These are phyloP conservation scores for Potamarius usumacintae DNA, from an alignment of 2,113 vertebrate species.

Conservation along the genomic window DNA sequence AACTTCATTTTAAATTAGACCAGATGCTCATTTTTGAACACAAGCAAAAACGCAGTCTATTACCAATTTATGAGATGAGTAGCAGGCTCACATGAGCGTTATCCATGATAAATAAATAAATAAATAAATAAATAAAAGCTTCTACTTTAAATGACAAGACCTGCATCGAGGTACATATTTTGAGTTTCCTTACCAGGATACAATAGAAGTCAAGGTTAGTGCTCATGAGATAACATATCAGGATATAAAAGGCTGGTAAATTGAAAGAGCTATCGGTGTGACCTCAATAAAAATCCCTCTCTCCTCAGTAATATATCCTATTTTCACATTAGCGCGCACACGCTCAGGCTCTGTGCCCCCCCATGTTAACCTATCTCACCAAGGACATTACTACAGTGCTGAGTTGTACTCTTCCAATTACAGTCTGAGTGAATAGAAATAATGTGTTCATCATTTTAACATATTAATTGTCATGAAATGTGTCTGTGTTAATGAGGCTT, in stretches of 20 bases:
- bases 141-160: not conserved
- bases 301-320: slow-evolving; percentile 37
- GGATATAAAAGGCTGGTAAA: slow-evolving; percentile 37
- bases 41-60: not conserved
- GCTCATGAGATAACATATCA: slow-evolving; percentile 35
- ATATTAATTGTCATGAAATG: slow-evolving; percentile 7
- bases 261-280: slow-evolving; percentile 37
- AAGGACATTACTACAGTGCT: not conserved
- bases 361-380: not conserved
- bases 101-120: slow-evolving; percentile 11
- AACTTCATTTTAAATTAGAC: slow-evolving; percentile 23
- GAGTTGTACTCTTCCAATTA: not conserved
- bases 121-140: slow-evolving; percentile 13
- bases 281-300: slow-evolving; percentile 37
- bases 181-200: slow-evolving; percentile 17
- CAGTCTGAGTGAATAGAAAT: not conserved
- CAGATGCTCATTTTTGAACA: slow-evolving; percentile 9
- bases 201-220: slow-evolving; percentile 30
- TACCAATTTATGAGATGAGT: not conserved
- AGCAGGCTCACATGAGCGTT: not conserved
- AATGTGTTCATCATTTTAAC: slow-evolving; percentile 11
- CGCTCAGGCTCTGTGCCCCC: not conserved
- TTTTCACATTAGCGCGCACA: slow-evolving; percentile 34
- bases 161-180: not conserved
- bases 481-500: not conserved